Percentiles rank a stretch among this genome's conserved stretches.
Evolutionary conservation across 2,113 vertebrate species (phyloP).

Genomic region (Uropsilus gracilis): DNA sequence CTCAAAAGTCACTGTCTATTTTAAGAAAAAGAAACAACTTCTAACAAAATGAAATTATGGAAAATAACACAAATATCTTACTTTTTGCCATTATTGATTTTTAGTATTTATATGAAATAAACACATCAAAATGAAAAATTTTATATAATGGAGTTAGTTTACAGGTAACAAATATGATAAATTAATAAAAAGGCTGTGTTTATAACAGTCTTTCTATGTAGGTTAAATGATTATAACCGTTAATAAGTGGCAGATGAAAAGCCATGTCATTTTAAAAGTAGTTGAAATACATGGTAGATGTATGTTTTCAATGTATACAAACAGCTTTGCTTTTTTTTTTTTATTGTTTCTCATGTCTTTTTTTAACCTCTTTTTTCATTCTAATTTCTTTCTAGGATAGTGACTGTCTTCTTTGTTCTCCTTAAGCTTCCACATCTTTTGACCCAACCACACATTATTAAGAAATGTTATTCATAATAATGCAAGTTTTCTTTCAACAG

Average conservation of each 20-base stretch:
- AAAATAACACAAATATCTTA: constrained; percentile 9
- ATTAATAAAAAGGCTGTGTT: neutral
- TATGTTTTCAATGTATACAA: neutral
- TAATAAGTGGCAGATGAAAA: constrained; percentile 46
- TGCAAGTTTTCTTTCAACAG: constrained; percentile 46
- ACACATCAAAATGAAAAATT: constrained; percentile 37
- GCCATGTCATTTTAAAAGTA: neutral
- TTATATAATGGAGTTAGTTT: constrained; percentile 28
- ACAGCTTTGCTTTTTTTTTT: neutral
- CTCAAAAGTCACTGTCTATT: constrained; percentile 22
- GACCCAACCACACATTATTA: constrained; percentile 17
- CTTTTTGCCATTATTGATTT: constrained; percentile 25
- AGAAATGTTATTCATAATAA: constrained; percentile 53
- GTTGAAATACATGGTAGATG: neutral
- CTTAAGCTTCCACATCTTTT: constrained; percentile 61
- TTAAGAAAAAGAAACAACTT: neutral
- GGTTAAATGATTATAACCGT: constrained; percentile 10
- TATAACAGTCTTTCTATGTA: constrained; percentile 4
- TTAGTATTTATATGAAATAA: constrained; percentile 39
- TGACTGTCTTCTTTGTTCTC: constrained; percentile 66
- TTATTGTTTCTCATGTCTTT: neutral
- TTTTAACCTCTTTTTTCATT: constrained; percentile 24
- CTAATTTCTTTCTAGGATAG: neutral
- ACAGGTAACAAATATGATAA: constrained; percentile 2
- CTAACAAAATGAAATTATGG: constrained; percentile 25